Evolutionary conservation across 2,113 vertebrate genomes (phyloP).

Genomic region (Peromyscus californicus): DNA sequence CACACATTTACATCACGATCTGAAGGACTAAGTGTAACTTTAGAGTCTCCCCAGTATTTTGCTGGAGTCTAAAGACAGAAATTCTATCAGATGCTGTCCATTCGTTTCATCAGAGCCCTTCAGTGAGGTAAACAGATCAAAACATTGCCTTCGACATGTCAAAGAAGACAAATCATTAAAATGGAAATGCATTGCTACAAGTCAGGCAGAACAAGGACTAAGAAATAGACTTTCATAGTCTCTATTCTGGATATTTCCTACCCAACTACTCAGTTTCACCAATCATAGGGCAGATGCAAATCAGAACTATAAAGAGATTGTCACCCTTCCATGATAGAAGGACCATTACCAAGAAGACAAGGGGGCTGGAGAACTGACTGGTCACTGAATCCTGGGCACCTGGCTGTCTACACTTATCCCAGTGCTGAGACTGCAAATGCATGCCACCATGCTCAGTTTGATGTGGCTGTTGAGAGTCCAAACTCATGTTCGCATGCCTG

Average conservation of each 20-base stretch:
- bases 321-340: neutral
- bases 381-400: neutral
- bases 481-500: too few species aligned
- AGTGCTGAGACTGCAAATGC: neutral
- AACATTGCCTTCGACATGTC: neutral
- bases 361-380: neutral
- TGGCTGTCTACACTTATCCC: neutral
- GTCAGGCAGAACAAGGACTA: neutral
- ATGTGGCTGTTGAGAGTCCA: neutral
- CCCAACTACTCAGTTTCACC: neutral
- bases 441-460: neutral
- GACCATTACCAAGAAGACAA: neutral
- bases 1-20: too few species aligned
- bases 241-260: neutral
- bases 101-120: neutral
- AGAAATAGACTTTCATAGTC: neutral
- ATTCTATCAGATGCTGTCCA: neutral
- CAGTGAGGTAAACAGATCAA: neutral
- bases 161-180: neutral
- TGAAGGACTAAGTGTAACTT: neutral
- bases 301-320: neutral
- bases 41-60: neutral
- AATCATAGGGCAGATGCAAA: neutral
- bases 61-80: neutral
- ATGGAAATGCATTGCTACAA: neutral